Evolutionary conservation across 2,113 vertebrate species (phyloP), one percentile per base, ranked within the genome.

Genomic region (Diphyllodes magnificus): DNA sequence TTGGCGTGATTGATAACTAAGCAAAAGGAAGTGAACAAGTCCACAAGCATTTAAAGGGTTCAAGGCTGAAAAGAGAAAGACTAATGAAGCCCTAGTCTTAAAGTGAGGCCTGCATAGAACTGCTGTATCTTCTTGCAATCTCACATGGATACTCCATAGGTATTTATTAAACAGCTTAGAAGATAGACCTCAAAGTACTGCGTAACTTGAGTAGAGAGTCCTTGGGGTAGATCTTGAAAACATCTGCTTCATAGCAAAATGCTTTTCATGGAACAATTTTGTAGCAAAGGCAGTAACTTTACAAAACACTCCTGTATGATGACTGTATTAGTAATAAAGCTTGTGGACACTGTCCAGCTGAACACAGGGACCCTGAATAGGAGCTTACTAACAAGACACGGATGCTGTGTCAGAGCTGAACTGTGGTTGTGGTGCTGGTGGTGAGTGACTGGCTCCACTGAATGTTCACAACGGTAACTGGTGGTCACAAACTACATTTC

Each of bases 361-460:
- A 60, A 37, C 17, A n/a, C 44, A 37, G 57, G 37, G 42, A 45
- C 19, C 4, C 5, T n/a, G 33, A 60, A 16, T 5, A 68, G 53
- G 72, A 91, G 45, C 16, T 86, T 83, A 11, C 18, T 51, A 15
- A 25, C 1, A 10, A 66, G 44, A 20, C 4, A 1, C 33, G 45
- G 14, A 3, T 91, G 59, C 69, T 76, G 25, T 82, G 50, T 82
- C 42, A 68, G 56, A 82, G 24, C 44, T 83, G 53, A 57, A 5
- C 57, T 50, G 44, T 39, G 45, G 4, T 37, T 65, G 28, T 88
- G 47, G 15, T 76, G 45, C 56, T 85, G 69, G 19, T 70, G 56
- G 10, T 70, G 45, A 50, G 47, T 50, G 68, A 20, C 63, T 80
- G 59, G 7, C 61, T 68, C 0, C 0, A 2, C 5, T 61, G 33